A percentile compares a stretch with the other conserved stretches of the same genome.
phyloP scores from a whole-genome alignment of 2,113 vertebrate species.

The Sebastes fasciatus region DNA sequence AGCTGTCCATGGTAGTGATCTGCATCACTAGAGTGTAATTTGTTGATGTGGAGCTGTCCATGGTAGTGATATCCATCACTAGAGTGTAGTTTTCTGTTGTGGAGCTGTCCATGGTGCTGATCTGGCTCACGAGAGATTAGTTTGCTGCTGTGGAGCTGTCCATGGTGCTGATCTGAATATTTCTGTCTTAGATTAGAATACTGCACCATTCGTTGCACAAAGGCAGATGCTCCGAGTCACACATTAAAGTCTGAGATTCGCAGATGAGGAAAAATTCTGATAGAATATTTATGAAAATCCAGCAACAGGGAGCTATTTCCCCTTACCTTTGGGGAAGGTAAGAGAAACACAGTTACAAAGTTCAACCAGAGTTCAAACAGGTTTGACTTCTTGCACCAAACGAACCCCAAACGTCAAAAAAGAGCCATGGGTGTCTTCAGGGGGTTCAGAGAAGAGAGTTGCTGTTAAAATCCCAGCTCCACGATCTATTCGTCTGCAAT shows the following conservation, averaged over 20 bases:
- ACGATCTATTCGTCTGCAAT: conserved; percentile 21
- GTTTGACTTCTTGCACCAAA: conserved; percentile 48
- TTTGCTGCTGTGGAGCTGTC: conserved; percentile 7
- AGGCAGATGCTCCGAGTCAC: conserved; percentile 29
- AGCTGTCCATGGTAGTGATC: too few relatives aligned
- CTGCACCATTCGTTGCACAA: conserved; percentile 17
- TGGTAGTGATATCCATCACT: too few relatives aligned
- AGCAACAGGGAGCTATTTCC: conserved; percentile 38
- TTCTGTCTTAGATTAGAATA: conserved; percentile 11
- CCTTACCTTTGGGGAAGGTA: conserved; percentile 15
- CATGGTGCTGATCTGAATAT: conserved; percentile 17
- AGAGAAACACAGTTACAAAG: conserved; percentile 51
- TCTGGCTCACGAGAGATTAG: neutral
- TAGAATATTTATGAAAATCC: conserved; percentile 60
- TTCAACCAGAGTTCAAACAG: conserved; percentile 66
- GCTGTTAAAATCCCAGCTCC: conserved; percentile 40
- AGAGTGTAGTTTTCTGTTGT: neutral
- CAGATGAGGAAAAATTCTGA: conserved; percentile 45
- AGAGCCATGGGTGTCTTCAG: conserved; percentile 41
- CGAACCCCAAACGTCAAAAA: conserved; percentile 33
- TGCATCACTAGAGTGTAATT: neutral
- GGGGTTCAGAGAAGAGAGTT: conserved; percentile 38
- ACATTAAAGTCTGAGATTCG: conserved; percentile 53
- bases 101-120: conserved; percentile 53
- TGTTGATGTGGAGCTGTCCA: too few relatives aligned